A percentile compares a stretch with the other conserved stretches of the same genome.
Conservation (phyloP, 2,113 vertebrate genomes). For the Labeo catla region DNA sequence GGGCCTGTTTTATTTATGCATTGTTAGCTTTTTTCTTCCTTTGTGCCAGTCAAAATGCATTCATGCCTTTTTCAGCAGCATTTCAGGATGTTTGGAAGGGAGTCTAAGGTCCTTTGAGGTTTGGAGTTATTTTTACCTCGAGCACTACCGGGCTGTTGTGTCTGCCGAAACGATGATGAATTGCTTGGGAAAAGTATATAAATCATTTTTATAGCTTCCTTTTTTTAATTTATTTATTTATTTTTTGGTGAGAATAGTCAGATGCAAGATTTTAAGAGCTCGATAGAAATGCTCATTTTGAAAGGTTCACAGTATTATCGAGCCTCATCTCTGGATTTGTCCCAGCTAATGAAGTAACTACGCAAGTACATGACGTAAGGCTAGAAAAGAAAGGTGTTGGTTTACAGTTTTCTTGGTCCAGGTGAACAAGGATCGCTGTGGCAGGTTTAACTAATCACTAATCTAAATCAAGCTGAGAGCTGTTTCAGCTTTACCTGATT, state of each 20-base stretch:
- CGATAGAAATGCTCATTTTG: neutral
- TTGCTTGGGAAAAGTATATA: neutral
- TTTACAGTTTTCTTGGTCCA: conserved; percentile 15
- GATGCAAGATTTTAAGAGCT: neutral
- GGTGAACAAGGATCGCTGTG: conserved; percentile 25
- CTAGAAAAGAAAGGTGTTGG: conserved; percentile 5
- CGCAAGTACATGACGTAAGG: conserved; percentile 1
- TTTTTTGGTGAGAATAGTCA: neutral
- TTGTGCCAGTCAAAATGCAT: conserved; percentile 1
- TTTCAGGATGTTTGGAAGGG: conserved; percentile 12
- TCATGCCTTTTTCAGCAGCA: neutral
- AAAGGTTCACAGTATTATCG: neutral
- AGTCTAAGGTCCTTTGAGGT: conserved; percentile 21
- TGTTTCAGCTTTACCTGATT: conserved; percentile 1
- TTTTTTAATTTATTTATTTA: neutral
- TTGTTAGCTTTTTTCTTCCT: neutral
- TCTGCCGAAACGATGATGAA: neutral
- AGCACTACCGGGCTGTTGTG: neutral
- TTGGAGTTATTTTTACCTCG: conserved; percentile 10
- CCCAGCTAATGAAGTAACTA: conserved; percentile 5
- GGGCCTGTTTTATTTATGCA: neutral
- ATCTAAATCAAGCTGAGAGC: conserved; percentile 16
- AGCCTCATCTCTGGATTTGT: conserved; percentile 30
- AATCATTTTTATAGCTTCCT: neutral
- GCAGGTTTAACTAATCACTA: conserved; percentile 26